phyloP scores from a whole-genome alignment of 2,888 invertebrate genomes.

The Caenorhabditis imperialis region DNA sequence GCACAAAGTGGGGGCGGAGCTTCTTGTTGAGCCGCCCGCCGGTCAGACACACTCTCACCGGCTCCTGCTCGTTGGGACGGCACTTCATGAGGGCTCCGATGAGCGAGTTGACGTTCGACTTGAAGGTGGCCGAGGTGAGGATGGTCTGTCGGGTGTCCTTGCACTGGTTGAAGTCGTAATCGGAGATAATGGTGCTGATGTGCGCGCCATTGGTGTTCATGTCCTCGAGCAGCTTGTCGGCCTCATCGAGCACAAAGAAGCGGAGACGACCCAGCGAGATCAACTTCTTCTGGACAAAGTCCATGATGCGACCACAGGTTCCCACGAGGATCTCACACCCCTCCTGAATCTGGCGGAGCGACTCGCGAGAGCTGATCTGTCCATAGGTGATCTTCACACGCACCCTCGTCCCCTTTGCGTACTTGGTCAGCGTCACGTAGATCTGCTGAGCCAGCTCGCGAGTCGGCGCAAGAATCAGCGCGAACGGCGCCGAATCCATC shows the following conservation, averaged over 20 bases:
- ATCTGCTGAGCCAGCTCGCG: slow-evolving; percentile 93
- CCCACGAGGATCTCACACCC: slow-evolving; percentile 86
- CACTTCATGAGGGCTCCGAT: slow-evolving; percentile 46
- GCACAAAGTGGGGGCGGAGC: slow-evolving; percentile 32
- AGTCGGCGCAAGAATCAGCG: slow-evolving; percentile 90
- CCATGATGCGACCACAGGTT: slow-evolving; percentile 85
- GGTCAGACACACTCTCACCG: slow-evolving; percentile 27
- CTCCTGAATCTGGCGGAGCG: slow-evolving; percentile 17
- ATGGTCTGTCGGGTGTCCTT: slow-evolving; percentile 36
- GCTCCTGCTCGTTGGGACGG: not conserved
- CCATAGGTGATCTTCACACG: slow-evolving; percentile 59
- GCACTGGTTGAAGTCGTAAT: not conserved
- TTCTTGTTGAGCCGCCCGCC: slow-evolving; percentile 35
- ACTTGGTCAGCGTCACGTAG: slow-evolving; percentile 75
- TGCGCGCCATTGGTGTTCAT: slow-evolving; percentile 41
- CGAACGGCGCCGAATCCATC: not conserved
- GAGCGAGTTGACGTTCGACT: slow-evolving; percentile 27
- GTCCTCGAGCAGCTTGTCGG: slow-evolving; percentile 88
- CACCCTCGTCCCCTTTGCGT: slow-evolving; percentile 42
- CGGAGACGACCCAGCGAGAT: slow-evolving; percentile 79
- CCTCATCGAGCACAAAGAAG: slow-evolving; percentile 87
- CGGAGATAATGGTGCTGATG: slow-evolving; percentile 26
- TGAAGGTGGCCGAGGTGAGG: slow-evolving; percentile 70
- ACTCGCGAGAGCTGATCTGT: slow-evolving; percentile 23
- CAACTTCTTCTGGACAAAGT: slow-evolving; percentile 81